Base-by-base conservation (phyloP, 2,797 vertebrate species). In the Adelosebastes latens region DNA sequence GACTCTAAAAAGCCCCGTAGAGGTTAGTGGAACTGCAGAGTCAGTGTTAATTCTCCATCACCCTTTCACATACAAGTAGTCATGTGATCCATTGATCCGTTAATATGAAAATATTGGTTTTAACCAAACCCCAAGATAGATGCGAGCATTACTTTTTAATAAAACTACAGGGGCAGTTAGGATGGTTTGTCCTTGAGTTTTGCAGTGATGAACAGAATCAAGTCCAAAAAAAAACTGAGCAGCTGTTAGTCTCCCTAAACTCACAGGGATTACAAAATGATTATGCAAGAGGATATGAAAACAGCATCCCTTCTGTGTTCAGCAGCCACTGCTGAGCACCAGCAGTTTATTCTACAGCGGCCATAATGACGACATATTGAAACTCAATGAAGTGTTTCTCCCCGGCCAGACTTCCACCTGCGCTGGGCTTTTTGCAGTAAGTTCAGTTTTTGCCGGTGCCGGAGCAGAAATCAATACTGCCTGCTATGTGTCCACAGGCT, bases 241-340 rank as follows among this genome's bases (percentile, higher is more conserved):
- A 91, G 87, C 83, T 91, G 89, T 73, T 81, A n/a, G 24, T 56
- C 75, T 81, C 63, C 67, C 39, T 42, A 82, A 83, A 86, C 62
- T 87, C 75, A 70, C 29, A 87, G 60, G 75, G 87, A 91, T 94
- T 92, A 90, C 75, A 70, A n/a, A 78, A 64, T 64, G 25, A 34
- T 92, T 89, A 93, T 20, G 59, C 87, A 93, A 93, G 81, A 83
- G 76, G 85, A 87, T 85, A 32, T 80, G 31, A 83, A 63, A 68
- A 75, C 56, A 31, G 22, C 81, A 64, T 79, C 64, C 3, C 61
- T 8, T 72, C 53, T 83, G 74, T 10, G 65, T 72, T 72, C 31
- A 42, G 76, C 49, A 18, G 68, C 59, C 4, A 12, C 72, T 3
- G 14, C 74, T 68, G 9, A 79, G 64, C 58, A 69, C 67, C 67